Base-by-base conservation (phyloP, 2,113 vertebrate species). In the Eretmochelys imbricata region DNA sequence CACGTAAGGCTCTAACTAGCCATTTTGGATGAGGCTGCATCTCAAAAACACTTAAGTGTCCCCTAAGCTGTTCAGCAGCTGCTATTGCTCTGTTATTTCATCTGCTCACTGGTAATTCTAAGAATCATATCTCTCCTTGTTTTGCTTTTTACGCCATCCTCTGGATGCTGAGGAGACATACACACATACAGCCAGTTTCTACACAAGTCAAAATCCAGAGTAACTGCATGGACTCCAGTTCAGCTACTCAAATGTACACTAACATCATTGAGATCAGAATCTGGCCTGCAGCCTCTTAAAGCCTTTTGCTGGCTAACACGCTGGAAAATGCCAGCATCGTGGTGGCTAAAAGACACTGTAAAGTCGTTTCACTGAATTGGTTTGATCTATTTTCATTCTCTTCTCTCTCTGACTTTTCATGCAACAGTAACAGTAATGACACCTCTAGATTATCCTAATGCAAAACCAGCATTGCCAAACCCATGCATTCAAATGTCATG, bases 401-500 rank as follows among this genome's bases (percentile, higher is more conserved):
- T 20, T 72, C n/a, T 72, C 8, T 38, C n/a, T 38, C n/a, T 72
- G 65, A 38, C 16, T 72, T n/a, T 38, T 38, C n/a, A 38, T 72
- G n/a, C 65, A 72, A 35, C n/a, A 72, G 17, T n/a, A 19, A 19
- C 62, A 69, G 16, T 17, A 69, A 22, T 72, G n/a, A 10, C 78
- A 50, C 27, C 19, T 35, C 14, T 10, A 20, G 49, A 62, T 14
- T 31, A 62, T 29, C 57, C 57, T 62, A 62, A 62, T 62, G 55
- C 24, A 11, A 27, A 57, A 27, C 29, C 50, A 49, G 55, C 31
- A 2, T 1, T 7, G 9, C 57, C 57, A 1, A 1, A 51, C 49
- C 49, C 0, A 0, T 1, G 55, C 5, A 25, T n/a, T 88, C 0
- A 2, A 5, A 50, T n/a, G 59, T 4, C 49, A 75, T 82, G 49